These are phyloP conservation scores for Tenebrio molitor DNA, from an alignment of 1,140 invertebrate genomes.

Conservation along the genomic window DNA sequence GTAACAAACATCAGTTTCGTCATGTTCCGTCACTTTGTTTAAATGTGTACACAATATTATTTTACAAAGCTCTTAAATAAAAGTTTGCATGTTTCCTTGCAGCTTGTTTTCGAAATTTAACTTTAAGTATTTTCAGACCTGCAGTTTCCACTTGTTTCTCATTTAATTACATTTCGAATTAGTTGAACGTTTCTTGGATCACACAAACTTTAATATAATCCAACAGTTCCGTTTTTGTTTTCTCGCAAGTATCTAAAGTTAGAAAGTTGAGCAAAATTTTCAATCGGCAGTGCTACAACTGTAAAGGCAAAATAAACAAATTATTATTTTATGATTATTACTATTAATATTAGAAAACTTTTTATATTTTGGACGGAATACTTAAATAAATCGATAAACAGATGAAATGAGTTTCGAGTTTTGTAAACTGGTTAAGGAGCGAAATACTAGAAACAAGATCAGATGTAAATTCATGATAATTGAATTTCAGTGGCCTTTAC, in stretches of 20 bases:
- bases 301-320: no score
- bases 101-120: conserved; percentile 6
- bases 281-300: not conserved
- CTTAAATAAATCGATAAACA: no score
- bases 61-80: not conserved
- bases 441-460: no score
- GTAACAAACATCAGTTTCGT: not conserved
- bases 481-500: no score
- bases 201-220: conserved; percentile 21
- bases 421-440: no score
- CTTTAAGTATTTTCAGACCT: not conserved
- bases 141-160: conserved; percentile 10
- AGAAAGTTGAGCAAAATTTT: not conserved
- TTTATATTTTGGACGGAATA: no score
- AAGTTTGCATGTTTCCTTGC: conserved; percentile 19
- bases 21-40: not conserved
- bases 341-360: no score
- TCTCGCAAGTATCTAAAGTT: not conserved
- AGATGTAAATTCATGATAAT: no score
- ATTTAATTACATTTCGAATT: conserved; percentile 23
- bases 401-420: no score
- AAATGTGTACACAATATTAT: no score
- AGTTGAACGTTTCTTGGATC: conserved; percentile 2
- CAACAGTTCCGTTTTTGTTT: conserved; percentile 6
- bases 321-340: no score